Conservation (phyloP, 2,113 vertebrate species). For the Dicaeum eximium region DNA sequence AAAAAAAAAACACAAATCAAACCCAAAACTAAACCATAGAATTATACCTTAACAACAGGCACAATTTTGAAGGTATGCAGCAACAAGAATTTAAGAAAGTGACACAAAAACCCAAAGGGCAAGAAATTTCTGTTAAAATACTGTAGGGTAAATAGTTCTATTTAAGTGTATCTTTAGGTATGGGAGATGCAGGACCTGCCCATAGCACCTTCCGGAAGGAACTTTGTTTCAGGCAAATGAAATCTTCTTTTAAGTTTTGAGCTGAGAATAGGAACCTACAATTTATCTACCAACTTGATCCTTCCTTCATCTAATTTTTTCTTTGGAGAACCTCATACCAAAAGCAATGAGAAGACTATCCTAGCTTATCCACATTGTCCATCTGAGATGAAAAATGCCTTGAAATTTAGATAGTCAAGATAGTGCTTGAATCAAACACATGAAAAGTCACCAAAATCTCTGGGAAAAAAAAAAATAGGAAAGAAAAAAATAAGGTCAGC, state of each 20-base stretch:
- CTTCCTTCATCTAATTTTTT: neutral
- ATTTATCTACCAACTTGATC: neutral
- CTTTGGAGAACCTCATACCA: neutral
- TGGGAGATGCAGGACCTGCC: neutral
- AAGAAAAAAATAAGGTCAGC: neutral
- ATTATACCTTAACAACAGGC: neutral
- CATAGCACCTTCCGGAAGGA: neutral
- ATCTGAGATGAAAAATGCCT: neutral
- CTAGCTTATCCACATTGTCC: neutral
- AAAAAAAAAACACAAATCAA: neutral
- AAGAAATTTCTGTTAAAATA: neutral
- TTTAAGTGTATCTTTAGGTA: neutral
- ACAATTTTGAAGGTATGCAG: neutral
- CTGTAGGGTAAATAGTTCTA: neutral
- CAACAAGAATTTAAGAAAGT: neutral
- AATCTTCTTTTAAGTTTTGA: neutral
- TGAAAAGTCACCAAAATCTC: neutral
- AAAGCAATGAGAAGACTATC: neutral
- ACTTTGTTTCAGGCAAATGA: neutral
- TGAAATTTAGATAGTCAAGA: neutral
- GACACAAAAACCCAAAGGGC: neutral
- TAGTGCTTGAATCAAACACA: rapidly evolving
- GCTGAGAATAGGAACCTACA: neutral
- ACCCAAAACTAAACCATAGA: neutral
- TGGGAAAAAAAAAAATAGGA: rapidly evolving